phyloP scores from a whole-genome alignment of 2,113 vertebrate species.

The Apodemus speciosus region DNA sequence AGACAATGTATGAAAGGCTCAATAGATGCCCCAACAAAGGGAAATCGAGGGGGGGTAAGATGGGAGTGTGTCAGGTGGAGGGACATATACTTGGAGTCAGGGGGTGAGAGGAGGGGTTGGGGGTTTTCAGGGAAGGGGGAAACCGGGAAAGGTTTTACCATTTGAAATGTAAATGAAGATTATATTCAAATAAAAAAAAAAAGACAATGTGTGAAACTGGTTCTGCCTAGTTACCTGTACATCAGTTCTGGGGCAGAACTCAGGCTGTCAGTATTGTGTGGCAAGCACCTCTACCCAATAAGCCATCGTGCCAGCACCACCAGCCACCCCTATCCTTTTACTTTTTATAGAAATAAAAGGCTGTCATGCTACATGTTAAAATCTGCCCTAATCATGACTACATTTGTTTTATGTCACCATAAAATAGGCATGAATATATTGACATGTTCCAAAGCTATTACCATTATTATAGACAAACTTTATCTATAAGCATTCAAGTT shows the following conservation, averaged over 20 bases:
- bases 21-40: too few species aligned
- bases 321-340: background rate
- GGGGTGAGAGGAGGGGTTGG: too few species aligned
- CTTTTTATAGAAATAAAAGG: slow-evolving; percentile 25
- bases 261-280: background rate
- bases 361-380: background rate
- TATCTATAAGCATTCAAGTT: background rate
- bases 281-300: background rate
- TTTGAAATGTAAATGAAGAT: too few species aligned
- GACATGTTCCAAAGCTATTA: slow-evolving; percentile 17
- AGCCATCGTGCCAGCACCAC: background rate
- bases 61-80: too few species aligned
- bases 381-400: background rate
- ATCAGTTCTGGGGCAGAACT: background rate
- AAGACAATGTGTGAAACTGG: background rate
- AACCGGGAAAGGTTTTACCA: too few species aligned
- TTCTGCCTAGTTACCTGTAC: background rate
- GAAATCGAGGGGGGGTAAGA: too few species aligned
- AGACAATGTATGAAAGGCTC: background rate
- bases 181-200: too few species aligned
- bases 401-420: slow-evolving; percentile 5
- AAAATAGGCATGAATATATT: slow-evolving; percentile 29
- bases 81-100: too few species aligned
- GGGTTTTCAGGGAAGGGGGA: too few species aligned
- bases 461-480: background rate